A percentile compares a stretch with the other conserved stretches of the same genome.
Conservation (phyloP, 2,888 invertebrate genomes). For the Caenorhabditis macrosperma region DNA sequence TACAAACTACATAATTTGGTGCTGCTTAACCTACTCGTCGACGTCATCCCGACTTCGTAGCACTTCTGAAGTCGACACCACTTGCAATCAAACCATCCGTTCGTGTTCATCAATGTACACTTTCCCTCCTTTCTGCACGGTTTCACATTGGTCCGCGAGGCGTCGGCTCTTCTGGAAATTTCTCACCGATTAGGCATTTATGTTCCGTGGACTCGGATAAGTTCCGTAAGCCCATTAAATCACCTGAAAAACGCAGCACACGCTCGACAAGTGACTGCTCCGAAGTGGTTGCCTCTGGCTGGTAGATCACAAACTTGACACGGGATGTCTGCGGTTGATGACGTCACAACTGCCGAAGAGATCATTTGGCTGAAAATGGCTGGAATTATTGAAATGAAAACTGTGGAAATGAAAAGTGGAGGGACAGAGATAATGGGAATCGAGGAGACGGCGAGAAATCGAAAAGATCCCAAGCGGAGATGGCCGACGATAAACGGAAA, state of each 20-base stretch:
- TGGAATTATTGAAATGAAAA: too few species aligned
- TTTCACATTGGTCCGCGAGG: conserved; percentile 18
- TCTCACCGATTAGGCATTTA: not conserved
- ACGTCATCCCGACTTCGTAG: conserved; percentile 36
- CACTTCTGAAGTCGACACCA: conserved; percentile 43
- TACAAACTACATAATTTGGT: too few species aligned
- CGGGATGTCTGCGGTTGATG: not conserved
- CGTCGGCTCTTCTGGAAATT: conserved; percentile 22
- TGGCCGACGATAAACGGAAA: too few species aligned
- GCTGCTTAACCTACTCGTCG: too few species aligned
- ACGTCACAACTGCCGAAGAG: not conserved
- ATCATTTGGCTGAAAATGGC: too few species aligned
- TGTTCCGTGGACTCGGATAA: not conserved
- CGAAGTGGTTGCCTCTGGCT: conserved; percentile 23
- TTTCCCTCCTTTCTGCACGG: conserved; percentile 35
- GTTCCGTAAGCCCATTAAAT: too few species aligned
- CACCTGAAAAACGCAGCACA: conserved; percentile 40
- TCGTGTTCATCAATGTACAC: conserved; percentile 34
- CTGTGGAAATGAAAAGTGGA: too few species aligned
- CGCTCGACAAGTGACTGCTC: conserved; percentile 25
- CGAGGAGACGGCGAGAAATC: too few species aligned
- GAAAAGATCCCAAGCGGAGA: too few species aligned
- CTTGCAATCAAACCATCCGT: conserved; percentile 47
- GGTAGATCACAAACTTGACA: conserved; percentile 26
- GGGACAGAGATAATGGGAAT: too few species aligned